Evolutionary conservation across 2,888 invertebrate species (phyloP), one percentile per base, ranked within the genome.

Genomic region (Amphipoea oculea): DNA sequence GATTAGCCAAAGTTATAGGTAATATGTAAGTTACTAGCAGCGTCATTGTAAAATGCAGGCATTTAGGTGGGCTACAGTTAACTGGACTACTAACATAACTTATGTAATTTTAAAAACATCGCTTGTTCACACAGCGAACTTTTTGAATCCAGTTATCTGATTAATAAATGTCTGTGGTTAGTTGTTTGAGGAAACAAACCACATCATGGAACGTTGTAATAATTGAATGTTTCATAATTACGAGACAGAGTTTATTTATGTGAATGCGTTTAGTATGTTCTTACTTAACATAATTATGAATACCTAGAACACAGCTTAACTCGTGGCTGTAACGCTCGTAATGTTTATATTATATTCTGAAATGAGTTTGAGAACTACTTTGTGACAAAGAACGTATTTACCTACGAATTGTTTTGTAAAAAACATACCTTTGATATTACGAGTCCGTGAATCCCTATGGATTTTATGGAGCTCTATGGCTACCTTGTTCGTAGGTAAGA

Each of bases 371-470:
- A 23, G 7, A 68, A 42, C n/a, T 51, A 75, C 67, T 65, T 29
- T 82, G 23, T 82, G 42, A 51, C 63, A 60, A 69, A 76, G 11
- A 62, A 62, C 14, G 23, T 20, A 65, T 6, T 57, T 73, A 57
- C 57, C 7, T 48, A 48, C 20, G 57, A 54, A 72, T 78, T 73
- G n/a, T 78, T 69, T 78, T 65, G 40, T 36, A 51, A 40, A 71
- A n/a, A n/a, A 82, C 14, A 60, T 70, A 69, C 63, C 68, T 78
- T 82, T 78, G 79, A 74, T 68, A 42, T 79, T 79, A 17, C 23
- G 42, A 62, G 48, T 79, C 67, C 57, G 74, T 63, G 42, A 74
- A n/a, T 68, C 23, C 11, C 51, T 71, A 84, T 63, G 73, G 70
- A 73, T 65, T 73, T 71, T 11, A 71, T 76, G 29, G 29, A 29